Evolutionary conservation across 2,113 vertebrate genomes (phyloP), one percentile per base, ranked within the genome.

Genomic region (Anolis carolinensis): DNA sequence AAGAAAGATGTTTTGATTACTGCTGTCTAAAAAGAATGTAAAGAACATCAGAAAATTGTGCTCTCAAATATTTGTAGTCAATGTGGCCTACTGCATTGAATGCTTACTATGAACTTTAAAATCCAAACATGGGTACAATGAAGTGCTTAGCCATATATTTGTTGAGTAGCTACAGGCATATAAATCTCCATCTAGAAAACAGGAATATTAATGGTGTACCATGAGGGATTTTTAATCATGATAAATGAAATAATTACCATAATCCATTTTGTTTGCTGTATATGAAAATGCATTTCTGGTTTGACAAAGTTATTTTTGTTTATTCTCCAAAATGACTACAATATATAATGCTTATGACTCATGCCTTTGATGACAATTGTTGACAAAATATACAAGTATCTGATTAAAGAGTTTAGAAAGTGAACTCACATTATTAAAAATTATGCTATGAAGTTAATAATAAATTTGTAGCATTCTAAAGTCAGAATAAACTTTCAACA

Each of bases 211-310:
- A 78, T 68, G 74, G 77, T 14, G 4, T 68, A 67, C 30, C 62
- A 50, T 16, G 23, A 9, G 52, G 39, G 48, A 52, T 36, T 77
- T 50, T 52, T 84, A 78, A 44, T 70, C 39, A 77, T 14, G n/a
- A 67, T 70, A 82, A 68, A 67, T 55, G 83, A 78, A 27, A 84
- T 36, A 77, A 68, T 68, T 77, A 36, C 44, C 52, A n/a, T n/a
- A 78, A 77, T 68, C 8, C 62, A 77, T 25, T 72, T 76, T 52
- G 18, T 8, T 32, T 36, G 44, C 62, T 68, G 8, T 68, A 36
- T 68, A 30, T 52, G 62, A 52, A 67, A 84, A 84, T 39, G 4
- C 59, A 84, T 67, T 84, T 32, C 62, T 68, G 63, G 23, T 36
- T 18, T 48, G 32, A 52, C 55, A 84, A 74, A 10, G 7, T 67